These are phyloP conservation scores for Thalpophila matura DNA, from an alignment of 2,888 invertebrate genomes.

Conservation along the genomic window DNA sequence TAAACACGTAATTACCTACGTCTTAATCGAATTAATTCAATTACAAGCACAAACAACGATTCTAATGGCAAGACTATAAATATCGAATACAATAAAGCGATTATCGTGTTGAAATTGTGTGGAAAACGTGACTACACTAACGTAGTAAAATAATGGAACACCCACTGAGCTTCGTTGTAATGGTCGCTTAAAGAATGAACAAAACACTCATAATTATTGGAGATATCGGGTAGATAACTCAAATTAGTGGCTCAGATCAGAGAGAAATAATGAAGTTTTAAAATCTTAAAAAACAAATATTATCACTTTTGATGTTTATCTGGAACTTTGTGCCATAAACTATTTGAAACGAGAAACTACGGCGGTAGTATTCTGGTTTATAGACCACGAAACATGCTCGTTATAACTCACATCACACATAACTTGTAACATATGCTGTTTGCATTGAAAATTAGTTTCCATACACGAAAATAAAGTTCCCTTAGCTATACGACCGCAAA, in stretches of 20 bases:
- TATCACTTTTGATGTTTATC: too few relatives aligned
- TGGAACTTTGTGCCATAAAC: too few relatives aligned
- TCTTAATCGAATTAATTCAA: constrained; percentile 4
- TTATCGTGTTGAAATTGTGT: constrained; percentile 10
- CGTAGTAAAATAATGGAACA: not conserved
- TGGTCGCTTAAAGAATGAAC: too few relatives aligned
- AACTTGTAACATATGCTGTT: not conserved
- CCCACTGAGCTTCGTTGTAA: too few relatives aligned
- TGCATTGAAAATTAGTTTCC: constrained; percentile 51
- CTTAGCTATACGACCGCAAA: constrained; percentile 54
- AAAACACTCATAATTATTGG: too few relatives aligned
- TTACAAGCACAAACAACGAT: not conserved
- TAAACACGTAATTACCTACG: constrained; percentile 10
- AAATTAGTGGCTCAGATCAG: too few relatives aligned
- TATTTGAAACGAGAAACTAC: not conserved
- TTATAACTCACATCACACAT: constrained; percentile 4
- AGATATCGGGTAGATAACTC: too few relatives aligned
- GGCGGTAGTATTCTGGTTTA: not conserved
- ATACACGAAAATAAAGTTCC: constrained; percentile 57
- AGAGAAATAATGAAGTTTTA: too few relatives aligned
- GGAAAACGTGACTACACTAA: constrained; percentile 10
- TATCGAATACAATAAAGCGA: not conserved
- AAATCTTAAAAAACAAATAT: too few relatives aligned
- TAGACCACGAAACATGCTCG: not conserved
- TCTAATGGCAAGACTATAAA: constrained; percentile 2